Percentiles rank a stretch among this genome's conserved stretches.
Evolutionary conservation across 2,797 vertebrate species (phyloP).

Genomic region (Rhinella marina): DNA sequence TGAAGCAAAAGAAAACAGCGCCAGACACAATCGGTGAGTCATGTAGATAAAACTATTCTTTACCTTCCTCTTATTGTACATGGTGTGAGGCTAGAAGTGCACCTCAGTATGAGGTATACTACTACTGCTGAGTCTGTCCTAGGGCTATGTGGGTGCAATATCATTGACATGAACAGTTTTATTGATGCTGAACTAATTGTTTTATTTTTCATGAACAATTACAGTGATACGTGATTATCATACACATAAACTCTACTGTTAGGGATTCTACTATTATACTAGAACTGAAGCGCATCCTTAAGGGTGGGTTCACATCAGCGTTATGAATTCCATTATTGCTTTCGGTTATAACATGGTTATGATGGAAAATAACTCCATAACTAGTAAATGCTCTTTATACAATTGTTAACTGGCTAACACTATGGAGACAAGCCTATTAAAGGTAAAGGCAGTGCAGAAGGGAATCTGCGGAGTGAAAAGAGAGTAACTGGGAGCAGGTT

Average conservation of each 20-base stretch:
- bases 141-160: neutral
- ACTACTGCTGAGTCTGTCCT: neutral
- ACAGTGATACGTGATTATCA: neutral
- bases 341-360: too few species aligned
- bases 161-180: neutral
- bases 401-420: too few species aligned
- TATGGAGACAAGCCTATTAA: neutral
- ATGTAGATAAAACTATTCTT: conserved; percentile 47
- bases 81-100: neutral
- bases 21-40: conserved; percentile 46
- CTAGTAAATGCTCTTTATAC: too few species aligned
- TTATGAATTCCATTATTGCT: too few species aligned
- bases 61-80: conserved; percentile 23
- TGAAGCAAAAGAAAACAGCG: conserved; percentile 52
- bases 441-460: neutral
- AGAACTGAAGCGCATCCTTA: too few species aligned
- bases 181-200: neutral
- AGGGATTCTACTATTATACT: too few species aligned
- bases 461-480: neutral
- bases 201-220: neutral
- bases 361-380: too few species aligned
- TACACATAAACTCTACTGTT: neutral
- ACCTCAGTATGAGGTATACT: conserved; percentile 11
- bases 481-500: neutral
- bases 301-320: too few species aligned